Percentiles rank a stretch among this genome's conserved stretches.
phyloP scores from a whole-genome alignment of 2,113 vertebrate genomes.

The Turnix velox region DNA sequence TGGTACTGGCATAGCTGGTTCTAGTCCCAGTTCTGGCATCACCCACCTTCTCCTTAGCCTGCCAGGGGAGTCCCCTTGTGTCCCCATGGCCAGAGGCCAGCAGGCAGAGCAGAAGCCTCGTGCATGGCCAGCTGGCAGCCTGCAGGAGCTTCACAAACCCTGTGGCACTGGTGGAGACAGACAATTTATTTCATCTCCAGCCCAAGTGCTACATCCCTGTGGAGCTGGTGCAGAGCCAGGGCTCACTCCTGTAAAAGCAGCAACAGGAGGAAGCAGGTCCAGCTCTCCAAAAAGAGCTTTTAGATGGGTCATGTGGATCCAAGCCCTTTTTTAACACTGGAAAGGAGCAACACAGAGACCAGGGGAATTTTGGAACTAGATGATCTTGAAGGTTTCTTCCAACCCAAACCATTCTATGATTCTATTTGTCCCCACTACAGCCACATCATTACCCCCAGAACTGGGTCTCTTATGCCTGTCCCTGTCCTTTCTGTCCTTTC shows the following conservation, averaged over 20 bases:
- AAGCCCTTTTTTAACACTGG: not conserved
- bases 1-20: not conserved
- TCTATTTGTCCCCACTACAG: no score
- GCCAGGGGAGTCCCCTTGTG: not conserved
- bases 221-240: not conserved
- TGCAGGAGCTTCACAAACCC: not conserved
- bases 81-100: not conserved
- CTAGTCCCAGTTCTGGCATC: not conserved
- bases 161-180: rapidly evolving
- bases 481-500: no score
- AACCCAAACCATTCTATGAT: no score
- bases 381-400: no score
- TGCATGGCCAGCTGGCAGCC: not conserved
- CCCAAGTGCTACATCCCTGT: rapidly evolving
- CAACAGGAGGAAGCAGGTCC: not conserved
- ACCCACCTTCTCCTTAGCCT: not conserved
- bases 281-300: no score
- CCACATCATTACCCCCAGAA: no score
- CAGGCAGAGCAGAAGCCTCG: not conserved
- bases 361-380: no score
- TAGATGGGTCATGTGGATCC: no score
- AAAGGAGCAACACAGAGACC: not conserved
- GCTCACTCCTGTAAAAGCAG: not conserved
- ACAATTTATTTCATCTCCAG: not conserved
- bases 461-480: no score